Evolutionary conservation across 2,797 vertebrate species (phyloP).

Genomic region (Ammospiza maritima): DNA sequence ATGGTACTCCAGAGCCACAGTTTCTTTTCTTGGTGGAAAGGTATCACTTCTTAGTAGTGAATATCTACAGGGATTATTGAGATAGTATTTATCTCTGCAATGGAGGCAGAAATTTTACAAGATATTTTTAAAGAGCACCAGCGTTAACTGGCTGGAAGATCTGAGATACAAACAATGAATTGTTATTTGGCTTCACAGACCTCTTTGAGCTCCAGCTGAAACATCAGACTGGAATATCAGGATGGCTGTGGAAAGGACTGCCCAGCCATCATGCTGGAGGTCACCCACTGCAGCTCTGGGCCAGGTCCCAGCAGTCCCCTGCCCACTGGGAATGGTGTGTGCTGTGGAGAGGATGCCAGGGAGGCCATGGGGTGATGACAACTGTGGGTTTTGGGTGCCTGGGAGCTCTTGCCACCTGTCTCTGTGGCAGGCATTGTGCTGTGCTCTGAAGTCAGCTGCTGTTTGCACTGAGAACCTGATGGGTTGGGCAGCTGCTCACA

Average conservation of each 20-base stretch:
- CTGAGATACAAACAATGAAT: background rate
- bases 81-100: background rate
- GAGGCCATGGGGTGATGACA: background rate
- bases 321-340: accelerated
- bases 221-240: background rate
- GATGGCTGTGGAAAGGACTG: background rate
- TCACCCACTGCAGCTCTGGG: background rate
- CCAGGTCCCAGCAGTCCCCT: accelerated
- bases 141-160: background rate
- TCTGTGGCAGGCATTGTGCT: background rate
- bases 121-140: background rate
- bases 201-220: background rate
- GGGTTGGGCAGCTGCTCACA: accelerated
- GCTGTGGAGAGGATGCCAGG: background rate
- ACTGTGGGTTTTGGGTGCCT: accelerated
- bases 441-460: background rate
- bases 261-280: accelerated
- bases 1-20: background rate
- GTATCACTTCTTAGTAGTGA: background rate
- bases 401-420: background rate
- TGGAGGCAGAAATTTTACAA: background rate
- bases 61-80: background rate
- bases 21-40: background rate
- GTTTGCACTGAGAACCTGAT: background rate
- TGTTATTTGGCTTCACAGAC: background rate